Evolutionary conservation across 2,113 vertebrate genomes (phyloP).

Genomic region (Ancistrus triradiatus): DNA sequence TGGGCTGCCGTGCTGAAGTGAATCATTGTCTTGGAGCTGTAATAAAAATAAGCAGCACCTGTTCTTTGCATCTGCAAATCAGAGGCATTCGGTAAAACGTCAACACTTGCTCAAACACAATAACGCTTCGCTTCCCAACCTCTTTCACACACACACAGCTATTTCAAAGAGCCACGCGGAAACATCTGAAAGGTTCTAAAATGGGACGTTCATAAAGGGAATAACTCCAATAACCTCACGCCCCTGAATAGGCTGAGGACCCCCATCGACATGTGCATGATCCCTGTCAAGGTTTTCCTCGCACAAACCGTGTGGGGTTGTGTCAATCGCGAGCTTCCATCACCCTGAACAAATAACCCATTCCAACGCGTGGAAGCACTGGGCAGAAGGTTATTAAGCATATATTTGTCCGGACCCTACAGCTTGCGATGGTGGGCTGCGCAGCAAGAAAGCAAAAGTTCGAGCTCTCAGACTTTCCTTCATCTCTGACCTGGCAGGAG

Average conservation of each 20-base stretch:
- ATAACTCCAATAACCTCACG: too few relatives aligned
- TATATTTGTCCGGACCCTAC: constrained; percentile 16
- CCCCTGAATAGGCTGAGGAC: too few relatives aligned
- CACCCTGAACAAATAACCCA: constrained; percentile 11
- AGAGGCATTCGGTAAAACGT: neutral
- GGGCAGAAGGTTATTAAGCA: constrained; percentile 15
- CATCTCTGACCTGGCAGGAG: constrained; percentile 35
- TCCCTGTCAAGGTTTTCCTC: neutral
- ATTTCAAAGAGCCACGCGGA: too few relatives aligned
- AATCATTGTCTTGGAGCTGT: constrained; percentile 12
- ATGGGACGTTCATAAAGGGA: too few relatives aligned
- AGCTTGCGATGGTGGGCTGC: constrained; percentile 21
- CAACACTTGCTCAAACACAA: constrained; percentile 22
- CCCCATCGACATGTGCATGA: too few relatives aligned
- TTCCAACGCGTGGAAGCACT: neutral
- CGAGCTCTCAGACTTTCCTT: constrained; percentile 14
- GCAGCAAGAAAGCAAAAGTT: constrained; percentile 2
- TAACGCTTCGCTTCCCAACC: neutral
- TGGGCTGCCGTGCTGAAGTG: constrained; percentile 25
- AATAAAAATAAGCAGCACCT: constrained; percentile 14
- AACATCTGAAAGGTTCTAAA: too few relatives aligned
- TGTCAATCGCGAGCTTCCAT: constrained; percentile 5
- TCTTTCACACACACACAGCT: too few relatives aligned
- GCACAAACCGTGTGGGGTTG: constrained; percentile 6
- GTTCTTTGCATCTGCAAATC: constrained; percentile 7